phyloP scores from a whole-genome alignment of 2,113 vertebrate genomes.

The Sorex araneus region DNA sequence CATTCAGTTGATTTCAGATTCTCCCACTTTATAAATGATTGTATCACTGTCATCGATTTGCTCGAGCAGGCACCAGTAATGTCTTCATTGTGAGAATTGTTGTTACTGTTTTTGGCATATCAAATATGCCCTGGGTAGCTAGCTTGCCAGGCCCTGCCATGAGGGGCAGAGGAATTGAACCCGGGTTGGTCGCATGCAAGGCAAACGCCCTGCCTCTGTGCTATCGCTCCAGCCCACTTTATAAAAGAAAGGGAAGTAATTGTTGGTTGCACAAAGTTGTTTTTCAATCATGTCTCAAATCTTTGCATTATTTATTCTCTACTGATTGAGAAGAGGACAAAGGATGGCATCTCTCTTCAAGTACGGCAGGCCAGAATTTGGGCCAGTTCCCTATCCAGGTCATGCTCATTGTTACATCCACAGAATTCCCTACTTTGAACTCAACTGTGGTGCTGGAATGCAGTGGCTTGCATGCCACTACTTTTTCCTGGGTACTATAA shows the following conservation, averaged over 20 bases:
- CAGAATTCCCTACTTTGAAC: neutral
- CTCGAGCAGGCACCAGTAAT: too few relatives aligned
- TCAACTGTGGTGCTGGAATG: neutral
- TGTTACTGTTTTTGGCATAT: too few relatives aligned
- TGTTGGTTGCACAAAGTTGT: conserved; percentile 16
- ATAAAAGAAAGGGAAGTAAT: conserved; percentile 33
- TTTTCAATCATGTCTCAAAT: neutral
- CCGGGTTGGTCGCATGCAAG: too few relatives aligned
- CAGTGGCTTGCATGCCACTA: neutral
- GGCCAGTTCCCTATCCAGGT: neutral
- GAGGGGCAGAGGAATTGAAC: too few relatives aligned
- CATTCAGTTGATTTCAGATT: conserved; percentile 51
- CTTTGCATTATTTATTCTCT: conserved; percentile 50
- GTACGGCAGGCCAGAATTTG: neutral
- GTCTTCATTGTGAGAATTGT: too few relatives aligned
- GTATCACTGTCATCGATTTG: too few relatives aligned
- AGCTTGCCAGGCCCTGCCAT: too few relatives aligned
- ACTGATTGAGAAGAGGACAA: neutral
- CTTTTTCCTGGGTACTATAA: conserved; percentile 29
- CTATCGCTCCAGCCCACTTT: too few relatives aligned
- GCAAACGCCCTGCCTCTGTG: too few relatives aligned
- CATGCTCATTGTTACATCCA: neutral
- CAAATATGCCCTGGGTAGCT: too few relatives aligned
- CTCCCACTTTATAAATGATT: conserved; percentile 46
- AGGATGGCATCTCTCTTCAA: neutral